A percentile compares a stretch with the other conserved stretches of the same genome.
These are phyloP conservation scores for Taurulus bubalis DNA, from an alignment of 2,113 vertebrate species.

Conservation along the genomic window DNA sequence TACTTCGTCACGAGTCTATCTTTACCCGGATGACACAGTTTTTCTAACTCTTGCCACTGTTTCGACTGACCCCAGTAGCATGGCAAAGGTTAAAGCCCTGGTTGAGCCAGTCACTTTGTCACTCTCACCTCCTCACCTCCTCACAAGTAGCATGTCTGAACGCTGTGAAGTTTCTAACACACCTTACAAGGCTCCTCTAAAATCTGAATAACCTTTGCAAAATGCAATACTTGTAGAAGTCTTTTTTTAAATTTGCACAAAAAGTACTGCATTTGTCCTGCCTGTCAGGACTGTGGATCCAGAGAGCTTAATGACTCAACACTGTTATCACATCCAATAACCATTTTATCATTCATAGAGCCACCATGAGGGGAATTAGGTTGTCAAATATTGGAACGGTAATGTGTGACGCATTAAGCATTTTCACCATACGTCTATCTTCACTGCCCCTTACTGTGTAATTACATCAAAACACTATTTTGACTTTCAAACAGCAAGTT, in stretches of 20 bases:
- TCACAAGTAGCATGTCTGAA: background rate
- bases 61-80: constrained; percentile 19
- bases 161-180: constrained; percentile 5
- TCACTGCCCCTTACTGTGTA: background rate
- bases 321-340: constrained; percentile 13
- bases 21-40: constrained; percentile 22
- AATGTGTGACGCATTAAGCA: constrained; percentile 8
- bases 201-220: background rate
- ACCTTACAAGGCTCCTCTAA: background rate
- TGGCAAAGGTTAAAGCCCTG: constrained; percentile 17
- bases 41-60: constrained; percentile 11
- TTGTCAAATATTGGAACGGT: constrained; percentile 27
- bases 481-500: background rate
- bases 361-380: constrained; percentile 4
- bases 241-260: background rate
- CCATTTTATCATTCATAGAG: constrained; percentile 26
- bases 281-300: background rate
- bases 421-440: background rate
- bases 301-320: constrained; percentile 8
- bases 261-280: background rate
- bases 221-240: constrained; percentile 8
- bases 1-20: constrained; percentile 28
- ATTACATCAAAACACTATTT: constrained; percentile 16
- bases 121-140: constrained; percentile 11
- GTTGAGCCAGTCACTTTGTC: constrained; percentile 25